Conservation (phyloP, 2,888 invertebrate species). For the Campopleginae sp. region DNA sequence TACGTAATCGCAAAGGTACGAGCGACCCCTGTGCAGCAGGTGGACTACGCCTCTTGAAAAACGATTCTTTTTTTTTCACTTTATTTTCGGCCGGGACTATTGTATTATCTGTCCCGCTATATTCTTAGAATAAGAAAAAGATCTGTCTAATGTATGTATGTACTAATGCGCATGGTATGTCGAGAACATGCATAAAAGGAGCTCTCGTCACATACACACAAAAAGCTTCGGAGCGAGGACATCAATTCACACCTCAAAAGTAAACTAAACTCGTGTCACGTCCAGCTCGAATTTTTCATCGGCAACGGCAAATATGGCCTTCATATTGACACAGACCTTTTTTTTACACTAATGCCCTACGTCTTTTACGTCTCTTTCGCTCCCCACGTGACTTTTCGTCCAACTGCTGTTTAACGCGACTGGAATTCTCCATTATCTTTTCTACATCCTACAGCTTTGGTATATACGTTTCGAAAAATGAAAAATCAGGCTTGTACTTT, state of each 20-base stretch:
- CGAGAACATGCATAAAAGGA: constrained; percentile 22
- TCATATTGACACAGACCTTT: constrained; percentile 51
- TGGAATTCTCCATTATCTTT: constrained; percentile 24
- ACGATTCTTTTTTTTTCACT: constrained; percentile 24
- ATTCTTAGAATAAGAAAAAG: constrained; percentile 4
- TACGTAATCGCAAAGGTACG: constrained; percentile 41
- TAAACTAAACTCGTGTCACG: constrained; percentile 30
- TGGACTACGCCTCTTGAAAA: constrained; percentile 34
- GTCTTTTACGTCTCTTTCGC: neutral
- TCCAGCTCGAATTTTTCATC: constrained; percentile 46
- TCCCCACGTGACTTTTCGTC: constrained; percentile 39
- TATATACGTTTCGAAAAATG: constrained; percentile 8
- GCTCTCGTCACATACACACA: constrained; percentile 11
- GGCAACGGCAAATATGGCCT: constrained; percentile 13
- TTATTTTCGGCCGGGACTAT: constrained; percentile 3
- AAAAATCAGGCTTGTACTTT: constrained; percentile 12
- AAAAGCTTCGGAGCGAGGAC: constrained; percentile 44
- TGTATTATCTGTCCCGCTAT: constrained; percentile 25
- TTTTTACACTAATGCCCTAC: constrained; percentile 20
- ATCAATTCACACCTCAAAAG: constrained; percentile 61
- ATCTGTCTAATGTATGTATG: constrained; percentile 12
- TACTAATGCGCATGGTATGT: constrained; percentile 26
- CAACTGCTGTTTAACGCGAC: constrained; percentile 40
- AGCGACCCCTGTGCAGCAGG: constrained; percentile 42
- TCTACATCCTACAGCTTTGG: constrained; percentile 18